Conservation (phyloP, 2,797 vertebrate species). For the Sciaenops ocellatus region DNA sequence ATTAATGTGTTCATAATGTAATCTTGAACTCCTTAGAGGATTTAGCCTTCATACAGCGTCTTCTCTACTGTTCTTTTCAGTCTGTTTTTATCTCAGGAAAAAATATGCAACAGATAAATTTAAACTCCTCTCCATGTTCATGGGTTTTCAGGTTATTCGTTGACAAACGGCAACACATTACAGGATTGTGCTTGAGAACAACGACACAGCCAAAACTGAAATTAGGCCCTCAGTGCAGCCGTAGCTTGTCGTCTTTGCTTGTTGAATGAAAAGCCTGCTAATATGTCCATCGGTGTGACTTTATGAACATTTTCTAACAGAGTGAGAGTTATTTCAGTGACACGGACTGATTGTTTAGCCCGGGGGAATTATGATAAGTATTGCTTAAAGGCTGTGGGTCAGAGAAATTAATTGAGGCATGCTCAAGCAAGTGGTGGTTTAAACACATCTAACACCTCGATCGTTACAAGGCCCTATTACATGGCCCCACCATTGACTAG, state of each 20-base stretch:
- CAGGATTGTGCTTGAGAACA: conserved; percentile 53
- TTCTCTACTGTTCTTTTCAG: not conserved
- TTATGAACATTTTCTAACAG: conserved; percentile 23
- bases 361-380: conserved; percentile 49
- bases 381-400: conserved; percentile 73
- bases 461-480: conserved; percentile 58
- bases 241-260: conserved; percentile 18
- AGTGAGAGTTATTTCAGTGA: conserved; percentile 36
- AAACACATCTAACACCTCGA: conserved; percentile 46
- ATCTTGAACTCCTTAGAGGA: not conserved
- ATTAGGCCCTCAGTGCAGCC: conserved; percentile 37
- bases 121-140: conserved; percentile 4
- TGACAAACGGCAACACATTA: conserved; percentile 9
- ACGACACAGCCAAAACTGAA: conserved; percentile 18
- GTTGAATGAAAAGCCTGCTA: not conserved
- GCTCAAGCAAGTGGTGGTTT: conserved; percentile 58
- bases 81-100: conserved; percentile 6
- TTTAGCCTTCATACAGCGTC: not conserved
- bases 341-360: conserved; percentile 34
- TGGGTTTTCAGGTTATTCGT: conserved; percentile 20
- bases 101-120: conserved; percentile 3
- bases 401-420: conserved; percentile 58
- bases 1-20: conserved; percentile 16
- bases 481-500: conserved; percentile 69
- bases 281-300: conserved; percentile 22